Evolutionary conservation across 2,888 invertebrate species (phyloP).

Genomic region (Nomada hirtipes): DNA sequence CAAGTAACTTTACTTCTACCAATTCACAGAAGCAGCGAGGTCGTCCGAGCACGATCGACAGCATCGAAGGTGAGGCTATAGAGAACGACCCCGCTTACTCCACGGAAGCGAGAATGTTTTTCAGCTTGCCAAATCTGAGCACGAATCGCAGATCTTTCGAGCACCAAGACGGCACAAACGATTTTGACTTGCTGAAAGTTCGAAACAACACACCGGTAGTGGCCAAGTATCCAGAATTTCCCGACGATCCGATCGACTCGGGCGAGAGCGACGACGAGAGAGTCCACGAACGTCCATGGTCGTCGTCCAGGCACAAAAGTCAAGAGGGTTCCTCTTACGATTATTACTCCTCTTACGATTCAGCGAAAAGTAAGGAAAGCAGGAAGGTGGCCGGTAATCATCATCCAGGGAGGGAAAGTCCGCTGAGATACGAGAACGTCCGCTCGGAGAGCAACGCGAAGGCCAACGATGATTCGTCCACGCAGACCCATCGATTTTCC

Average conservation of each 20-base stretch:
- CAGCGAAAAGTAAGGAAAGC: slow-evolving; percentile 50
- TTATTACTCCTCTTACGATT: slow-evolving; percentile 57
- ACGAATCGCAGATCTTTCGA: slow-evolving; percentile 78
- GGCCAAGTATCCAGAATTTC: slow-evolving; percentile 80
- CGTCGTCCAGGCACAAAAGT: slow-evolving; percentile 4
- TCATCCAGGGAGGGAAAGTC: slow-evolving; percentile 55
- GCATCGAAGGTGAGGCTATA: not conserved
- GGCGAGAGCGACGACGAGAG: slow-evolving; percentile 30
- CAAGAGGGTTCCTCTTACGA: slow-evolving; percentile 38
- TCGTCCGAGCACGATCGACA: not conserved
- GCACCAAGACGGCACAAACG: slow-evolving; percentile 72
- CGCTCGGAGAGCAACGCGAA: slow-evolving; percentile 9
- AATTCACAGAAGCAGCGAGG: not conserved
- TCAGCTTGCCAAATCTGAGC: slow-evolving; percentile 70
- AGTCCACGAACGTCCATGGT: not conserved
- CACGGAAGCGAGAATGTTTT: slow-evolving; percentile 75
- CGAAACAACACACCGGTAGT: slow-evolving; percentile 79
- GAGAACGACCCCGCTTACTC: slow-evolving; percentile 76
- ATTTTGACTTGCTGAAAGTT: slow-evolving; percentile 81
- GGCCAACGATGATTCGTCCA: not conserved
- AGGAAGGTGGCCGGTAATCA: slow-evolving; percentile 71
- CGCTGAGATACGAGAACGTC: slow-evolving; percentile 56
- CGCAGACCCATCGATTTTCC: slow-evolving; percentile 55
- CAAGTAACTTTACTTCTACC: not conserved
- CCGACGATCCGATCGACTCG: slow-evolving; percentile 70